Evolutionary conservation across 2,888 invertebrate genomes (phyloP), one percentile per base, ranked within the genome.

Genomic region (Drosophila planitibia): DNA sequence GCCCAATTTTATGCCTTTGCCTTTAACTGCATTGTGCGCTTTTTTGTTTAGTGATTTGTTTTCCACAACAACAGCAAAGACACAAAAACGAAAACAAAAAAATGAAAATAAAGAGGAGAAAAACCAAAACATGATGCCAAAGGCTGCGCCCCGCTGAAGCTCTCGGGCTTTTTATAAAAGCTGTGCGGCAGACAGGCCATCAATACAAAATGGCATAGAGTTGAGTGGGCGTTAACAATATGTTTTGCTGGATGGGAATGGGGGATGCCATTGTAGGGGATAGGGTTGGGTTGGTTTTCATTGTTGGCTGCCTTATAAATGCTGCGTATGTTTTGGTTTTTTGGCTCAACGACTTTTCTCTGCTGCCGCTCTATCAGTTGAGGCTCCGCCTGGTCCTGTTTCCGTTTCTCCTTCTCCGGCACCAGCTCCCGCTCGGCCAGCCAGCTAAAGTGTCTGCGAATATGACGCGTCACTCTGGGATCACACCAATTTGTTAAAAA

Each of bases 401-500:
- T 30, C 80, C 47, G 28, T 44, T 69, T 53, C 22, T 68, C 60
- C 76, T 57, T 57, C 28, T 54, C 44, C 59, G 39, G 33, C 53
- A 53, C 49, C 37, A 16, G n/a, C 53, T 61, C 62, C 52, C 52
- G 37, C 44, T 57, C 73, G 65, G 65, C 53, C 82, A 82, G 79
- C 60, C 79, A 63, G 90, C 81, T 87, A 89, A 89, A 85, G 85
- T 87, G 85, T 89, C 85, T 89, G 85, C 83, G 90, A 84, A 90
- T 88, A 82, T 86, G 86, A 82, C 82, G 86, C 81, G 89, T 91
- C 89, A 88, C 85, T 90, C 87, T 77, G 89, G 85, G 87, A 89
- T 90, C 89, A 90, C 91, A 90, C 91, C 91, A 90, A 90, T 90
- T 91, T 89, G 90, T 90, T 90, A 88, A 84, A 79, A 89, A 89